Evolutionary conservation across 2,888 invertebrate species (phyloP).

Genomic region (Crepidodera aurea): DNA sequence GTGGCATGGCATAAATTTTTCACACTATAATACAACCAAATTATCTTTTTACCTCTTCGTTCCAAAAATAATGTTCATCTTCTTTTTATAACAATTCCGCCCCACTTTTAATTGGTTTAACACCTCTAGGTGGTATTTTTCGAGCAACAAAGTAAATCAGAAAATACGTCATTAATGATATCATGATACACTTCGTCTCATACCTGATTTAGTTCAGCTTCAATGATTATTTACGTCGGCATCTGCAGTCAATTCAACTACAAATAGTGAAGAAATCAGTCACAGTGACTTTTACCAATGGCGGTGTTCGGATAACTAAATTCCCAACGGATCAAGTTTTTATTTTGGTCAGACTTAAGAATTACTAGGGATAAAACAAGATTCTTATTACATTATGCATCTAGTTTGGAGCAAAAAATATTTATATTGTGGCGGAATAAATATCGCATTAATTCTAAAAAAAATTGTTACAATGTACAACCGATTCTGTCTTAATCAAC

Average conservation of each 20-base stretch:
- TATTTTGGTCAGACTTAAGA: neutral
- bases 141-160: neutral
- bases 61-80: too few relatives aligned
- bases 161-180: neutral
- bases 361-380: too few relatives aligned
- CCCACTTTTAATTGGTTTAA: neutral
- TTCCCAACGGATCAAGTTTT: neutral
- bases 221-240: constrained; percentile 1
- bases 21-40: too few relatives aligned
- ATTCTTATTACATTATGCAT: too few relatives aligned
- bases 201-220: neutral
- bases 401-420: too few relatives aligned
- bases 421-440: too few relatives aligned
- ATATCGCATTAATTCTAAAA: too few relatives aligned
- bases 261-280: constrained; percentile 7
- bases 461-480: too few relatives aligned
- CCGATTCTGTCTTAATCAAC: too few relatives aligned
- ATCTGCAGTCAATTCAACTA: neutral
- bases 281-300: constrained; percentile 7
- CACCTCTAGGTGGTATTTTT: neutral
- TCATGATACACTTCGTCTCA: neutral
- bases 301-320: neutral
- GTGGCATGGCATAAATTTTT: too few relatives aligned
- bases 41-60: too few relatives aligned
- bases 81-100: neutral